A percentile compares a stretch with the other conserved stretches of the same genome.
Conservation (phyloP, 2,797 vertebrate genomes). For the Gastrophryne carolinensis region DNA sequence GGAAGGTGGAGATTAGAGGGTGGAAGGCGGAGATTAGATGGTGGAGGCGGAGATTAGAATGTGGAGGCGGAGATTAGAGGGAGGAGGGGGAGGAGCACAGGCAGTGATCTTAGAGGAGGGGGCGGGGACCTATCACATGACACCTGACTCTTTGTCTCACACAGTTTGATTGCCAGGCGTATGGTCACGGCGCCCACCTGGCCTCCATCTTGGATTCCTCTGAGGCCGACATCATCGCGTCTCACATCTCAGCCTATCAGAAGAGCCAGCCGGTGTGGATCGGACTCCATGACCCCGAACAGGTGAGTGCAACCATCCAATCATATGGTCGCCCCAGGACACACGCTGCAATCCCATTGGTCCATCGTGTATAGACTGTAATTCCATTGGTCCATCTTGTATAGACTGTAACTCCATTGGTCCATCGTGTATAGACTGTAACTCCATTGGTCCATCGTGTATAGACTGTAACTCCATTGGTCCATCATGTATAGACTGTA, state of each 20-base stretch:
- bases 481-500: too few species aligned
- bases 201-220: constrained; percentile 51
- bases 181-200: constrained; percentile 50
- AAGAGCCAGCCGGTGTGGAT: constrained; percentile 59
- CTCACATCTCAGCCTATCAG: constrained; percentile 58
- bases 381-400: too few species aligned
- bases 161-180: constrained; percentile 59
- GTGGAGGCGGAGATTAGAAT: background rate
- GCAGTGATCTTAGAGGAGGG: background rate
- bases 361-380: too few species aligned
- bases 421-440: too few species aligned
- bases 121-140: background rate
- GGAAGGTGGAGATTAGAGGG: background rate
- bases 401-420: too few species aligned
- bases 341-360: background rate
- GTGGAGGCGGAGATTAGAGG: background rate
- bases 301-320: constrained; percentile 55
- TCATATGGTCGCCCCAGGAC: background rate
- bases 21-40: background rate
- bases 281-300: constrained; percentile 51
- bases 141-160: background rate
- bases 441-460: too few species aligned
- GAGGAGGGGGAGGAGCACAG: background rate
- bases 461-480: background rate
- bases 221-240: constrained; percentile 37